A percentile compares a stretch with the other conserved stretches of the same genome.
Evolutionary conservation across 1,140 invertebrate genomes (phyloP).

Genomic region (Belonocnema kinseyi): DNA sequence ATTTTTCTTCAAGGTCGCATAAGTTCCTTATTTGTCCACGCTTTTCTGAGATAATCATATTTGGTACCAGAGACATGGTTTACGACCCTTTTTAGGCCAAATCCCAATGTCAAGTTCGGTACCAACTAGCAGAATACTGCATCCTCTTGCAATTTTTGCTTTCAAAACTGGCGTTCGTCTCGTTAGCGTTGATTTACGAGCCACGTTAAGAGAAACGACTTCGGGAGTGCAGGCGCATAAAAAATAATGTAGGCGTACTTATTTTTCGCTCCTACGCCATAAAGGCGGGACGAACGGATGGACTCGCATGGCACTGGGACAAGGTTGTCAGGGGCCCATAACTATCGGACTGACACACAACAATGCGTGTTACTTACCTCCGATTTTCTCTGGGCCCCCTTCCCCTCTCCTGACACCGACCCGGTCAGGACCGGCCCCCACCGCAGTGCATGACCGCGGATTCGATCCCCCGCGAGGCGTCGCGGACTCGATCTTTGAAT

Average conservation of each 20-base stretch:
- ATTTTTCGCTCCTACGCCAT: slow-evolving; percentile 40
- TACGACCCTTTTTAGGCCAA: background rate
- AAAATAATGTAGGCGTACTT: slow-evolving; percentile 40
- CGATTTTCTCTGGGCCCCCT: slow-evolving; percentile 60
- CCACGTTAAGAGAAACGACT: background rate
- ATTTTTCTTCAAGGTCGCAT: too few relatives aligned
- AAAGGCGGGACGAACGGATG: slow-evolving; percentile 50
- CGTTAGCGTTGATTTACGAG: background rate
- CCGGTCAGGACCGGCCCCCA: slow-evolving; percentile 56
- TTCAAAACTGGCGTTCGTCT: background rate
- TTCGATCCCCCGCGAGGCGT: slow-evolving; percentile 64
- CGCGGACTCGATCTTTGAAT: slow-evolving; percentile 70
- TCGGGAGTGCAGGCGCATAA: background rate
- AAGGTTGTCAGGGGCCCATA: slow-evolving; percentile 73
- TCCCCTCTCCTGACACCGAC: slow-evolving; percentile 37
- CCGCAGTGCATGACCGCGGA: slow-evolving; percentile 42
- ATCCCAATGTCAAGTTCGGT: background rate
- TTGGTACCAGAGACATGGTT: background rate
- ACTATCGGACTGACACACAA: slow-evolving; percentile 69
- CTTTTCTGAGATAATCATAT: background rate
- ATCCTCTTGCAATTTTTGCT: background rate
- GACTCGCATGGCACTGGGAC: slow-evolving; percentile 68
- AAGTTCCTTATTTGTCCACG: background rate
- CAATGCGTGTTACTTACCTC: slow-evolving; percentile 67
- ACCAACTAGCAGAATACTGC: background rate